Evolutionary conservation across 2,113 vertebrate species (phyloP), one percentile per base, ranked within the genome.

Genomic region (Zosterops pallidus): DNA sequence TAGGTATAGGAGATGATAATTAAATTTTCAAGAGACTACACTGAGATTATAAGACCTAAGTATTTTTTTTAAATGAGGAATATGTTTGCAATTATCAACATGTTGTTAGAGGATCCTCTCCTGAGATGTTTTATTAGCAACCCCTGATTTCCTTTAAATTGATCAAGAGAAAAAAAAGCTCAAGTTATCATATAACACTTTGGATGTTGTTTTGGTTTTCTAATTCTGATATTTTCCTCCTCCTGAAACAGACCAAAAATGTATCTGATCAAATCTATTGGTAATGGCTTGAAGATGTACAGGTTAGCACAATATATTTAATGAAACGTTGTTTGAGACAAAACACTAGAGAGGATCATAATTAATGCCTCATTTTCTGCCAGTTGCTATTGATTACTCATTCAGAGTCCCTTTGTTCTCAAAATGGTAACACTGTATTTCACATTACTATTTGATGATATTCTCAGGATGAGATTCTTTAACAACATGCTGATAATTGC

Each of bases 341-440:
- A 98, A 98, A 98, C 97, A 97, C 96, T 92, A 75, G 96, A 98
- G 97, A 98, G 95, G 92, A 97, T 98, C 92, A 92, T 98, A 98
- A 98, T 98, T 98, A 98, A 98, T 97, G 96, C 97, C 97, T 98
- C 97, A 97, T 98, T 98, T 98, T 98, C 97, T 98, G 96, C 96
- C 96, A 96, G 97, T 98, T 98, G 97, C 97, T 98, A 98, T 98
- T 98, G 98, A 98, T 98, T 98, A 98, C 98, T 98, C 97, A 98
- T 98, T 98, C 97, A 98, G 92, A 94, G 96, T 96, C 92, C 88
- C 96, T 98, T 98, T 98, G 97, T 98, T 98, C 97, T 98, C 95
- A 95, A 96, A 97, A 98, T 97, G 97, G 95, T 98, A 98, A 97
- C 97, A 97, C 96, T 97, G 95, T 97, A 97, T 97, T 97, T 97